Evolutionary conservation across 1,140 invertebrate genomes (phyloP).

Genomic region (Muscidifurax raptorellus): DNA sequence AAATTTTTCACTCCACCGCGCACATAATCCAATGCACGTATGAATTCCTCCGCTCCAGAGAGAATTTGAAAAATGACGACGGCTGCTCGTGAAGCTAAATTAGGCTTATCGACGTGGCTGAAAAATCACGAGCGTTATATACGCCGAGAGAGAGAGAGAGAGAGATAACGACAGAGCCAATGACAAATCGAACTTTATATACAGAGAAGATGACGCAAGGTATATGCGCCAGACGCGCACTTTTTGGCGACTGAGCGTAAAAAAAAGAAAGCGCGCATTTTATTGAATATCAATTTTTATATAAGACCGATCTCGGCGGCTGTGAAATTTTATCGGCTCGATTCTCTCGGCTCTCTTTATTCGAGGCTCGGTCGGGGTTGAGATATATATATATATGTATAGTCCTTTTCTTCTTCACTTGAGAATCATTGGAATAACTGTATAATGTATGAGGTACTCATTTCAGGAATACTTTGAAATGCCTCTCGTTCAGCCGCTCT

Average conservation of each 20-base stretch:
- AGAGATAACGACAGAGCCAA: background rate
- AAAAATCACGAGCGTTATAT: background rate
- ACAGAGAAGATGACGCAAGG: too few species aligned
- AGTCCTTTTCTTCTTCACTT: background rate
- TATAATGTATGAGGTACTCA: background rate
- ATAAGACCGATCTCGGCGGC: background rate
- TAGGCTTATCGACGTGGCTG: background rate
- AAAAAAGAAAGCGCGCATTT: background rate
- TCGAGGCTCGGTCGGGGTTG: too few species aligned
- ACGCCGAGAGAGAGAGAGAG: too few species aligned
- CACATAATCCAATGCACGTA: background rate
- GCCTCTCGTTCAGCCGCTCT: too few species aligned
- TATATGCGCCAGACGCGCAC: too few species aligned
- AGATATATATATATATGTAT: background rate
- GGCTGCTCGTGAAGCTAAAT: background rate
- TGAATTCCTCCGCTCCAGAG: background rate
- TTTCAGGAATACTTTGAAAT: background rate
- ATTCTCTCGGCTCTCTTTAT: background rate
- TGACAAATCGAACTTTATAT: background rate
- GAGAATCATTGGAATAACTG: background rate
- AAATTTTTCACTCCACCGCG: too few species aligned
- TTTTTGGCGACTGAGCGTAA: background rate
- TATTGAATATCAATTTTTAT: slow-evolving; percentile 23
- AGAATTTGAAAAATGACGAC: background rate
- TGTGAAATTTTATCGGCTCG: background rate